Percentiles rank a stretch among this genome's conserved stretches.
phyloP scores from a whole-genome alignment of 2,888 invertebrate species.

The Lasiommata megera region DNA sequence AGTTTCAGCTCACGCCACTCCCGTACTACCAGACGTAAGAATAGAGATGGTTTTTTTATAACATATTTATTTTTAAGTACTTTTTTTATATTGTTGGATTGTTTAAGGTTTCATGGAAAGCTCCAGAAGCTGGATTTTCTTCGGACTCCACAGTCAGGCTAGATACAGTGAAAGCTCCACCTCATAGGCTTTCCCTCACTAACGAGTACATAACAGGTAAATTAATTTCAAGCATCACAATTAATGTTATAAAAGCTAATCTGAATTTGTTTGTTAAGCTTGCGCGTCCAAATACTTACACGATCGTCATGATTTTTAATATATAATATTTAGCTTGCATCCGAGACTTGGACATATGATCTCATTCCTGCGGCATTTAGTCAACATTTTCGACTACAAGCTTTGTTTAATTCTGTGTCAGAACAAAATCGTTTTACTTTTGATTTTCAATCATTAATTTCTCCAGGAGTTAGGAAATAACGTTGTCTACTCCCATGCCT shows the following conservation, averaged over 20 bases:
- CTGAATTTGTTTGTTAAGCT: too few relatives aligned
- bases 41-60: background rate
- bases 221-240: too few relatives aligned
- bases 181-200: constrained; percentile 75
- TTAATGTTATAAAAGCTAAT: too few relatives aligned
- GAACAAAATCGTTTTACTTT: too few relatives aligned
- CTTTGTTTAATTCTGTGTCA: too few relatives aligned
- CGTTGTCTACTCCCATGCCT: too few relatives aligned
- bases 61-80: background rate
- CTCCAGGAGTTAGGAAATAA: too few relatives aligned
- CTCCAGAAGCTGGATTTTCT: constrained; percentile 68
- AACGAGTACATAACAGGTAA: constrained; percentile 78
- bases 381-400: too few relatives aligned
- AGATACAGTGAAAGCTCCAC: constrained; percentile 58
- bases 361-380: too few relatives aligned
- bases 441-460: too few relatives aligned
- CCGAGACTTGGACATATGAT: background rate
- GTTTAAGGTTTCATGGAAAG: constrained; percentile 71
- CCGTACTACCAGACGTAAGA: constrained; percentile 67
- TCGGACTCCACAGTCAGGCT: constrained; percentile 66
- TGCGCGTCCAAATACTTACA: background rate
- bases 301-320: background rate
- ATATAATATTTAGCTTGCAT: background rate
- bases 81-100: background rate
- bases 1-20: constrained; percentile 68